Evolutionary conservation across 1,140 invertebrate species (phyloP).

Genomic region (Acromyrmex heyeri): DNA sequence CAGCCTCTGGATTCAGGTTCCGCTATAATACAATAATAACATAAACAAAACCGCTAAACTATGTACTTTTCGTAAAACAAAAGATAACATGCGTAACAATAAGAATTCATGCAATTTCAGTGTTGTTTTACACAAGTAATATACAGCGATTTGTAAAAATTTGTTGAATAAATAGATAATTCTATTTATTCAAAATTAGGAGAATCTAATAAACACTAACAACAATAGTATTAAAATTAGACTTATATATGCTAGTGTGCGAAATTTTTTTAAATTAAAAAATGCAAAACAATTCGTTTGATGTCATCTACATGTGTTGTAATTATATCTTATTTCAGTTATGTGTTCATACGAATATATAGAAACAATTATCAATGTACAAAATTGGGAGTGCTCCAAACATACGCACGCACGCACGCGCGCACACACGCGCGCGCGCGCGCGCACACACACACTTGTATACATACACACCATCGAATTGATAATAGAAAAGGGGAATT

Average conservation of each 20-base stretch:
- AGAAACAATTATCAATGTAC: constrained; percentile 9
- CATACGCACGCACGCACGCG: too few relatives aligned
- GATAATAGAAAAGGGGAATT: not conserved
- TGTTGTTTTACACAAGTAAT: constrained; percentile 68
- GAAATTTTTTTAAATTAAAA: not conserved
- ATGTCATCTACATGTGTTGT: not conserved
- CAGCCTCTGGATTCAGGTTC: constrained; percentile 84
- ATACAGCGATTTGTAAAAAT: constrained; percentile 40
- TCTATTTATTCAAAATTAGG: not conserved
- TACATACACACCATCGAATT: not conserved
- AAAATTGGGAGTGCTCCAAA: not conserved
- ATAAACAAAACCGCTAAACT: constrained; percentile 86
- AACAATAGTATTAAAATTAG: constrained; percentile 16
- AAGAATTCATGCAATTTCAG: constrained; percentile 68
- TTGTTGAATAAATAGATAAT: constrained; percentile 16
- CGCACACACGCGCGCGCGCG: too few relatives aligned
- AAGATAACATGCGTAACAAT: constrained; percentile 53
- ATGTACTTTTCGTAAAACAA: constrained; percentile 74
- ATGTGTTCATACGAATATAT: not conserved
- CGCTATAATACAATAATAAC: constrained; percentile 86
- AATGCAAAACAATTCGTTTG: not conserved
- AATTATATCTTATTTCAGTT: not conserved
- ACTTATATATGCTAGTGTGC: not conserved
- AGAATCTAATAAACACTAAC: not conserved
- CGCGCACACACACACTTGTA: too few relatives aligned